Conservation (phyloP, 2,797 vertebrate genomes). For the Echiichthys vipera region DNA sequence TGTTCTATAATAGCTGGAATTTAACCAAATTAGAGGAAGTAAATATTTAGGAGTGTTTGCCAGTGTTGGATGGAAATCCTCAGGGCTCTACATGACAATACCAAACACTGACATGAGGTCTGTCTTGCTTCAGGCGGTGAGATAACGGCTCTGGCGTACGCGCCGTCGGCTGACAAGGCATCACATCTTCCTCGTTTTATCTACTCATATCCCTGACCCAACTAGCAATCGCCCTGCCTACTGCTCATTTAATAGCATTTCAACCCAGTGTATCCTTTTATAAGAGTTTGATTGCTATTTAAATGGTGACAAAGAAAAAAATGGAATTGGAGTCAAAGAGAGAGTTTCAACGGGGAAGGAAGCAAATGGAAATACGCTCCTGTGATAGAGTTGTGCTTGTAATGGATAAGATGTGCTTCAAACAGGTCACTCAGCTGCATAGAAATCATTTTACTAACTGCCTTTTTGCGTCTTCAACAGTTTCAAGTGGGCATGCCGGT, state of each 20-base stretch:
- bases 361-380: not conserved
- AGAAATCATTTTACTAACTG: not conserved
- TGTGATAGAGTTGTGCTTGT: not conserved
- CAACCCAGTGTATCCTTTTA: too few species aligned
- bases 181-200: constrained; percentile 38
- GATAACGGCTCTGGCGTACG: constrained; percentile 44
- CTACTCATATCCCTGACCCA: constrained; percentile 12
- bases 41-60: constrained; percentile 1
- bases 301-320: not conserved
- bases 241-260: not conserved
- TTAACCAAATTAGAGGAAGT: constrained; percentile 14
- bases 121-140: constrained; percentile 40
- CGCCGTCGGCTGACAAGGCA: constrained; percentile 50
- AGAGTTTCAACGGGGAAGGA: constrained; percentile 2
- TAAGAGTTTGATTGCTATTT: not conserved
- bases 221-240: not conserved
- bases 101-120: constrained; percentile 14
- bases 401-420: not conserved
- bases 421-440: constrained; percentile 27
- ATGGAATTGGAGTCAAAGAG: not conserved
- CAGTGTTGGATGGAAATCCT: not conserved
- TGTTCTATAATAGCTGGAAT: constrained; percentile 30
- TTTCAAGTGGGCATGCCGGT: constrained; percentile 9
- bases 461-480: not conserved
- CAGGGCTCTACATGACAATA: constrained; percentile 13